These are phyloP conservation scores for Hirudo medicinalis DNA, from an alignment of 1,140 invertebrate species.

Conservation along the genomic window DNA sequence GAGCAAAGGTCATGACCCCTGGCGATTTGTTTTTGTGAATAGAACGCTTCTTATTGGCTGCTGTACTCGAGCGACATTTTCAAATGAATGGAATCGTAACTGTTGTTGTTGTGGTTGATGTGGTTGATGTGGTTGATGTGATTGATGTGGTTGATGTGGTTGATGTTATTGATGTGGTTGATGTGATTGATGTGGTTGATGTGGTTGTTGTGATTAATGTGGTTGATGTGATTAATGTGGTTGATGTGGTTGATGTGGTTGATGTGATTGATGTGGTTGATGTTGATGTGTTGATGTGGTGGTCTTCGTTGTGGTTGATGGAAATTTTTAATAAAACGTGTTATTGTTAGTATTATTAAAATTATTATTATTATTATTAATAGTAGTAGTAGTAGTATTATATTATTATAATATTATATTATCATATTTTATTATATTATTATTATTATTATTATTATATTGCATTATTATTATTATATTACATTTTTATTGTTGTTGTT, in stretches of 20 bases:
- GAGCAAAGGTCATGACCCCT: neutral
- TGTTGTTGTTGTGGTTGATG: neutral
- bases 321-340: neutral
- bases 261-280: neutral
- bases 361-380: neutral
- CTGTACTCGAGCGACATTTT: too few relatives aligned
- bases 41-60: too few relatives aligned
- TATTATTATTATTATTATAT: constrained; percentile 3
- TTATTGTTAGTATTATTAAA: neutral
- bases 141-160: neutral
- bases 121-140: neutral
- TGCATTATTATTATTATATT: too few relatives aligned
- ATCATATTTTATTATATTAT: neutral
- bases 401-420: neutral
- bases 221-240: neutral
- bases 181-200: neutral
- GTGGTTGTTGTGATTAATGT: neutral
- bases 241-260: neutral
- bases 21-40: neutral
- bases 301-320: too few relatives aligned
- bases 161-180: neutral
- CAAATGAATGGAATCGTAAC: neutral
- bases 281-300: too few relatives aligned
- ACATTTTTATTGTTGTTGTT: too few relatives aligned
- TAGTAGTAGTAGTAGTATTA: neutral